Conservation (phyloP, 2,797 vertebrate species). For the Dendrocincla fuliginosa region DNA sequence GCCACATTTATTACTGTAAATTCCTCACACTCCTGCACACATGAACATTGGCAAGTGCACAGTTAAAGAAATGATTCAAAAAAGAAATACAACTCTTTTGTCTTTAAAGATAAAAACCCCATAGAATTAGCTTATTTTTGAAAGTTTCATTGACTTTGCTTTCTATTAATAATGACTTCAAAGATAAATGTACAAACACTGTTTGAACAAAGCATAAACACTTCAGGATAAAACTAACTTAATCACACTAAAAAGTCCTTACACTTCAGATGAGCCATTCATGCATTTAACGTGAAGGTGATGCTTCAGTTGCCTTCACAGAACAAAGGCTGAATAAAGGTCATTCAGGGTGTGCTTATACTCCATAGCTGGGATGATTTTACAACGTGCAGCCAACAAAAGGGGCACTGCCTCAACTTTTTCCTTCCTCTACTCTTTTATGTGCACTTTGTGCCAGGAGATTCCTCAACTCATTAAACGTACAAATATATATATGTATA, state of each 20-base stretch:
- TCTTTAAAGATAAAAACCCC: neutral
- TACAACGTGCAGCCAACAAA: neutral
- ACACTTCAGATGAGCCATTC: neutral
- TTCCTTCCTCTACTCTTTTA: neutral
- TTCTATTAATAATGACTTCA: neutral
- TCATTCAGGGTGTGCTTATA: fast-evolving
- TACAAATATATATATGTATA: neutral
- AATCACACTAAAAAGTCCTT: neutral
- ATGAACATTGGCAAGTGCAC: neutral
- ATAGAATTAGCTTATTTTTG: neutral
- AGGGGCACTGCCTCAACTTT: neutral
- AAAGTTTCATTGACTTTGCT: neutral
- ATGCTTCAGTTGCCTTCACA: neutral
- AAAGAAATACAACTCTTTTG: neutral
- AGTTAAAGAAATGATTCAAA: neutral
- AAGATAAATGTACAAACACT: neutral
- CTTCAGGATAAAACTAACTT: neutral
- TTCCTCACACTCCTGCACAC: neutral
- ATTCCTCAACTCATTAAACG: neutral
- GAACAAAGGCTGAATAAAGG: neutral
- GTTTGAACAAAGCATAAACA: neutral
- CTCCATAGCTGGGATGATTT: neutral
- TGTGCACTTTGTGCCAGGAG: neutral
- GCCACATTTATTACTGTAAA: neutral
- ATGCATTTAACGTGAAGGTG: neutral